Base-by-base conservation (phyloP, 2,113 vertebrate species). In the Galeopterus variegatus region DNA sequence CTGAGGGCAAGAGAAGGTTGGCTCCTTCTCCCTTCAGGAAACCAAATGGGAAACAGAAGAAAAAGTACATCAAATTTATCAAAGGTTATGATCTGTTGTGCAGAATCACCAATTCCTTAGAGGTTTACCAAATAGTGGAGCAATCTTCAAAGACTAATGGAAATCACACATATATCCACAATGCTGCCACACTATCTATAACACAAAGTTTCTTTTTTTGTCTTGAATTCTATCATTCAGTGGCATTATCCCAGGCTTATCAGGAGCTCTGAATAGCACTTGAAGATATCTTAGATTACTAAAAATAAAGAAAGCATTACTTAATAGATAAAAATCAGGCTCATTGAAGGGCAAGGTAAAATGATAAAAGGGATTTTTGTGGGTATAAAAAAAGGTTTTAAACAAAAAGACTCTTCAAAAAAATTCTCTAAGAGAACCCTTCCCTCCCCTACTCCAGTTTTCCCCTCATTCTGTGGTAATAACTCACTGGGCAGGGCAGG, bases 401-500 rank as follows among this genome's bases (percentile, higher is more conserved):
- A 84, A 64, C 24, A 69, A 93, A 87, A 92, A 50, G 33, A 76
- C 21, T 56, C 80, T 76, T 94, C 15, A 41, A 73, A 75, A 75
- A 96, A 50, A 67, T 72, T 70, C n/a, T 24, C 28, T 21, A 50
- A 52, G 8, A 56, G 41, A 48, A 86, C 58, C 21, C 41, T 41
- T 41, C 62, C 41, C 26, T 28, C 48, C 79, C 82, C 58, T 36
- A 21, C 21, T 12, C 52, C 79, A 24, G 41, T 28, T 73, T 21
- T 72, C 72, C 84, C 90, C 31, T 18, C 18, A 45, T 36, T 92
- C 69, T 21, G 0, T 12, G 23, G 45, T 56, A 67, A 21, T 26
- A 64, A 98, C 99, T 99, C 99, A 99, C 99, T 99, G 99, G 98
- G 77, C 99, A 99, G 1, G 99, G 99, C n/a, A 99, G 98, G 4